Evolutionary conservation across 1,140 invertebrate genomes (phyloP).

Genomic region (Akabosia matsudoensis): DNA sequence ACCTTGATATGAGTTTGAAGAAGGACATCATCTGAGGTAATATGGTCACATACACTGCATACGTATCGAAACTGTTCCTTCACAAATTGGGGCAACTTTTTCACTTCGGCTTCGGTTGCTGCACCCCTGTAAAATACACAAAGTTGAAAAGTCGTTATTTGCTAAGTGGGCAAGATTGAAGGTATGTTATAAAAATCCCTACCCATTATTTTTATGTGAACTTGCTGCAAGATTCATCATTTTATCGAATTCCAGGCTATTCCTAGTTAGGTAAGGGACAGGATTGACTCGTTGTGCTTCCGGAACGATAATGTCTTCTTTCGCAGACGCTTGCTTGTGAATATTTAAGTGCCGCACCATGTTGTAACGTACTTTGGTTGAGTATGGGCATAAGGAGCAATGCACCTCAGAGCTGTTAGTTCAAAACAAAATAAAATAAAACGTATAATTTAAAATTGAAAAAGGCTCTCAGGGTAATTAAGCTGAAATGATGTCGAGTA

Average conservation of each 20-base stretch:
- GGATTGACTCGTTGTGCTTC: constrained; percentile 62
- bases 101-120: constrained; percentile 32
- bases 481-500: too few relatives aligned
- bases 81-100: constrained; percentile 60
- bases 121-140: not conserved
- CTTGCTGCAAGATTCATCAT: constrained; percentile 76
- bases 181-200: not conserved
- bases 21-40: constrained; percentile 68
- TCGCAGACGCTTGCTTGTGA: constrained; percentile 54
- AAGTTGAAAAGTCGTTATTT: not conserved
- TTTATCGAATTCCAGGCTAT: constrained; percentile 76
- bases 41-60: constrained; percentile 70
- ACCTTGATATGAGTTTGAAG: constrained; percentile 68
- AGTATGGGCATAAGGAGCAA: constrained; percentile 66
- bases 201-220: constrained; percentile 58
- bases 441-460: not conserved
- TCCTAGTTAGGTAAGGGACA: constrained; percentile 71
- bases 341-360: constrained; percentile 67
- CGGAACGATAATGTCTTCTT: constrained; percentile 54
- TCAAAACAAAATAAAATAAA: not conserved
- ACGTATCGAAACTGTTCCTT: constrained; percentile 63
- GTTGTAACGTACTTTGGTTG: constrained; percentile 70
- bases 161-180: not conserved
- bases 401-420: constrained; percentile 51
- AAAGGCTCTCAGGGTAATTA: too few relatives aligned